Evolutionary conservation across 2,113 vertebrate species (phyloP), one percentile per base, ranked within the genome.

Genomic region (Camelus dromedarius): DNA sequence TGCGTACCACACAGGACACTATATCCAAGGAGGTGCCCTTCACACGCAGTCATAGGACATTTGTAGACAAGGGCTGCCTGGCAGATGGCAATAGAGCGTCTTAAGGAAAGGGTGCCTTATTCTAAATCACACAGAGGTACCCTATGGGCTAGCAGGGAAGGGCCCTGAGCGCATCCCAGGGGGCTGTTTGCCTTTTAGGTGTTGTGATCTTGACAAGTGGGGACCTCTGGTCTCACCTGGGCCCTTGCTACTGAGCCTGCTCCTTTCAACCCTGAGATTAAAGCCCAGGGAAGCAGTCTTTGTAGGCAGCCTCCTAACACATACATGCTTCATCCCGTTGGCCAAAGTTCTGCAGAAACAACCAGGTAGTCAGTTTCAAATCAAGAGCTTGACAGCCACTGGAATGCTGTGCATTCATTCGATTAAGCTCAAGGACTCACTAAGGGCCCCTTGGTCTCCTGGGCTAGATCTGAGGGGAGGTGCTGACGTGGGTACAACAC

Each of bases 1-100:
- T 0, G 0, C 0, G 3, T 26, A 4, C 32, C 13, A 24, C 28
- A 58, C 14, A 6, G 56, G 35, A 5, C 28, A 10, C 2, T 10
- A 19, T 2, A 9, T 30, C 48, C 2, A 35, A 80, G 52, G 26
- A 38, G 32, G 19, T 13, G 10, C 35, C 20, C 26, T 46, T 48
- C 70, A 20, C 1, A 7, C 10, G 24, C 0, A 22, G 48, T 30
- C 50, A 9, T 7, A 0, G 8, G 3, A 30, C 18, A 62, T 60
- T 2, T 91, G 60, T 56, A 8, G 5, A 26, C 12, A 54, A 77
- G 1, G 2, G 32, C 1, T 73, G 38, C 18, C 46, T 0, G 7
- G 85, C 32, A 60, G 91, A 35, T 58, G 73, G 66, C 67, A 64
- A 46, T 1, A 32, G 30, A 66, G 28, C 6, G 10, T 75, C 16